Percentiles rank a stretch among this genome's conserved stretches.
Evolutionary conservation across 2,888 invertebrate genomes (phyloP).

Genomic region (Tholera decimalis): DNA sequence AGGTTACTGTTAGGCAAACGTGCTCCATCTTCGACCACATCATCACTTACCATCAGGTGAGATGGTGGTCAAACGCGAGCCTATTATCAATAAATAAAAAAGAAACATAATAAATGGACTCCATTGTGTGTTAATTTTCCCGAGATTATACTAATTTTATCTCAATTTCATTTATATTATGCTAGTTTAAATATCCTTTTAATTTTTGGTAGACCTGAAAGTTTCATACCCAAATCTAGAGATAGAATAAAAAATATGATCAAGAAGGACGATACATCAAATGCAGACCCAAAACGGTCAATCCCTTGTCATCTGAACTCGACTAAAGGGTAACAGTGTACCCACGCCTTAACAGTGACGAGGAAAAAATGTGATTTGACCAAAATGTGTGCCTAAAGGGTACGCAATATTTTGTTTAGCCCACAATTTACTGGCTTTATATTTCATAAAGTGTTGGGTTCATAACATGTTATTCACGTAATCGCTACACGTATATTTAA

Average conservation of each 20-base stretch:
- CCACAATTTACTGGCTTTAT: conserved; percentile 24
- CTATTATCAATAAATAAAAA: no score
- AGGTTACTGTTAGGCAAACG: no score
- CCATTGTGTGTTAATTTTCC: not conserved
- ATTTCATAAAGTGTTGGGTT: conserved; percentile 7
- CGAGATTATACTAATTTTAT: not conserved
- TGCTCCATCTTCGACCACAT: no score
- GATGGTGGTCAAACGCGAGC: no score
- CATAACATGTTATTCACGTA: conserved; percentile 2
- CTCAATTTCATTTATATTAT: no score
- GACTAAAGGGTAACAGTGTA: conserved; percentile 21
- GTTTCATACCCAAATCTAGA: not conserved
- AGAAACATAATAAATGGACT: no score
- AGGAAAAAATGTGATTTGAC: conserved; percentile 38
- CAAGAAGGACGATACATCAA: conserved; percentile 11
- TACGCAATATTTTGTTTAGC: conserved; percentile 15
- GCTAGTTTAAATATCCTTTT: not conserved
- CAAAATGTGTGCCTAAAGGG: conserved; percentile 32
- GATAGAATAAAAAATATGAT: not conserved
- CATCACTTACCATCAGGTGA: no score
- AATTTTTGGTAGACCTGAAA: not conserved
- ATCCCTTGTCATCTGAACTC: conserved; percentile 35
- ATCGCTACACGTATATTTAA: not conserved
- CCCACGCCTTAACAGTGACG: conserved; percentile 8
- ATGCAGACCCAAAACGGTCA: conserved; percentile 4